phyloP scores from a whole-genome alignment of 64 coral and sea anemone genomes.

The Dendronephthya gigantea region DNA sequence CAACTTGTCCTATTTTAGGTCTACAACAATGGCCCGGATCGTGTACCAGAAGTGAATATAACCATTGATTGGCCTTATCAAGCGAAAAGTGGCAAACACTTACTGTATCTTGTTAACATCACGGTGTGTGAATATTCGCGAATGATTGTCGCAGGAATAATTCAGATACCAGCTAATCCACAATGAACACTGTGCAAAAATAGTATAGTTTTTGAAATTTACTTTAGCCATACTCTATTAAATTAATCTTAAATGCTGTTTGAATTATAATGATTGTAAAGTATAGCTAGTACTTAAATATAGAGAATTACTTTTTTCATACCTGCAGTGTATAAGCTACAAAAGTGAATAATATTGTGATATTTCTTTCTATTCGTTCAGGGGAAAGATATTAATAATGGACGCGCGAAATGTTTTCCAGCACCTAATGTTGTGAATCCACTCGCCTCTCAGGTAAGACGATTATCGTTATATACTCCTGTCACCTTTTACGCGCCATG shows the following conservation, averaged over 20 bases:
- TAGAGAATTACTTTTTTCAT: too few relatives aligned
- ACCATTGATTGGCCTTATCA: constrained; percentile 89
- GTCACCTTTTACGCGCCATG: too few relatives aligned
- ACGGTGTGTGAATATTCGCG: constrained; percentile 49
- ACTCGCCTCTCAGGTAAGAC: not conserved
- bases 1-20: constrained; percentile 28
- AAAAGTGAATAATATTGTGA: not conserved
- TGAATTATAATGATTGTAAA: too few relatives aligned
- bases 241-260: too few relatives aligned
- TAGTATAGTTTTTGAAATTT: too few relatives aligned
- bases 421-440: not conserved
- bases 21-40: constrained; percentile 64
- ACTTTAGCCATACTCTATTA: too few relatives aligned
- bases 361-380: not conserved
- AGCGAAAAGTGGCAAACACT: constrained; percentile 75
- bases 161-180: too few relatives aligned
- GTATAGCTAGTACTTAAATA: too few relatives aligned
- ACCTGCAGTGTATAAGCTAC: too few relatives aligned
- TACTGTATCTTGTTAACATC: constrained; percentile 76
- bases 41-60: constrained; percentile 56
- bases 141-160: not conserved
- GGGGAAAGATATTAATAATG: not conserved
- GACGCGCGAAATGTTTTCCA: not conserved
- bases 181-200: too few relatives aligned
- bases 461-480: too few relatives aligned